Conservation (phyloP, 2,888 invertebrate genomes). For the Oscheius sp. region DNA sequence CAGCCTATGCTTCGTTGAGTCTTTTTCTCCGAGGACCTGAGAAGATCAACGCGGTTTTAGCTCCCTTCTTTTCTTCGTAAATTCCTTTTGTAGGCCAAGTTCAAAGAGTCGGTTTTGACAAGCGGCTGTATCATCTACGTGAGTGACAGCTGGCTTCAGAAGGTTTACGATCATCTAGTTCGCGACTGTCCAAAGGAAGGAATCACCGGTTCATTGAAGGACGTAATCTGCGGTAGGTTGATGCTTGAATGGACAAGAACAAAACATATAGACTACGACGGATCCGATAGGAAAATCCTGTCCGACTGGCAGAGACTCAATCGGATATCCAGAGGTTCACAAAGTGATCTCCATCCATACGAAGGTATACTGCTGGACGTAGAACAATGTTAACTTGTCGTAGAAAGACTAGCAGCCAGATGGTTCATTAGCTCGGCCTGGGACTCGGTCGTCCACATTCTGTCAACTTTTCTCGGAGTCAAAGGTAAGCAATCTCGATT, state of each 20-base stretch:
- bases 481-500: conserved; percentile 32
- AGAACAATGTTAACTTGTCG: neutral
- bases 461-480: conserved; percentile 54
- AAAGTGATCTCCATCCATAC: conserved; percentile 23
- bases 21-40: conserved; percentile 40
- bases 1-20: conserved; percentile 59
- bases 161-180: conserved; percentile 82
- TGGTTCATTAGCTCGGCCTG: conserved; percentile 57
- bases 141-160: conserved; percentile 91
- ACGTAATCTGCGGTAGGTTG: conserved; percentile 31
- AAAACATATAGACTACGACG: conserved; percentile 50
- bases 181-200: conserved; percentile 1
- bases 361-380: neutral
- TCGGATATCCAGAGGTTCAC: conserved; percentile 19
- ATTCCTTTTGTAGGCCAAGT: conserved; percentile 35
- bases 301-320: conserved; percentile 56
- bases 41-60: conserved; percentile 39
- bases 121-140: conserved; percentile 88
- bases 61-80: neutral
- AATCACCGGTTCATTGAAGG: conserved; percentile 19
- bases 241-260: neutral
- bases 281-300: conserved; percentile 48
- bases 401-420: conserved; percentile 49
- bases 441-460: conserved; percentile 52
- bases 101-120: conserved; percentile 56